Evolutionary conservation across 2,888 invertebrate species (phyloP).

Genomic region (Vanessa cardui): DNA sequence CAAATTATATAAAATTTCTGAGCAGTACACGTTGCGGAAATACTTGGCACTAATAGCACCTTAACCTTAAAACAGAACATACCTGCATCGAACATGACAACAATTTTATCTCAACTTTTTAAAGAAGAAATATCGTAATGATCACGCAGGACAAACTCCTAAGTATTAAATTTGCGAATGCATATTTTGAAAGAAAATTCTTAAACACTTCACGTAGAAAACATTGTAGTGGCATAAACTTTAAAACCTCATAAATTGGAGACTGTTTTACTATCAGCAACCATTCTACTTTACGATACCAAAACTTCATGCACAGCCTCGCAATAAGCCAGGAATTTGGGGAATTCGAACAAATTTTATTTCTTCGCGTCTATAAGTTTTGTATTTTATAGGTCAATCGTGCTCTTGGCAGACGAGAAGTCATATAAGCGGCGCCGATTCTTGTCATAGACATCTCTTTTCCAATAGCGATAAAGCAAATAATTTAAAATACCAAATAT

Average conservation of each 20-base stretch:
- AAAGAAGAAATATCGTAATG: neutral
- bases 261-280: conserved; percentile 11
- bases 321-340: conserved; percentile 15
- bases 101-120: neutral
- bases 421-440: conserved; percentile 38
- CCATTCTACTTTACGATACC: conserved; percentile 15
- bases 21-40: neutral
- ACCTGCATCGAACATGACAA: too few relatives aligned
- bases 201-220: conserved; percentile 7
- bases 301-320: conserved; percentile 18
- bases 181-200: conserved; percentile 7
- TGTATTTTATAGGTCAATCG: conserved; percentile 41
- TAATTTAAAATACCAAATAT: conserved; percentile 28
- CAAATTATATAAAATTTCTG: neutral
- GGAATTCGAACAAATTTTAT: conserved; percentile 33
- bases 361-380: conserved; percentile 34
- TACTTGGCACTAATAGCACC: neutral
- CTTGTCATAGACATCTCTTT: conserved; percentile 37
- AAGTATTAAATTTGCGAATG: neutral
- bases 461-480: conserved; percentile 27
- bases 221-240: conserved; percentile 12
- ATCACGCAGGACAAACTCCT: neutral
- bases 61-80: neutral
- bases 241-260: conserved; percentile 6
- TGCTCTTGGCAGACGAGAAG: conserved; percentile 38